These are phyloP conservation scores for Forbesichthys papilliferus DNA, from an alignment of 2,113 vertebrate species.

Conservation along the genomic window DNA sequence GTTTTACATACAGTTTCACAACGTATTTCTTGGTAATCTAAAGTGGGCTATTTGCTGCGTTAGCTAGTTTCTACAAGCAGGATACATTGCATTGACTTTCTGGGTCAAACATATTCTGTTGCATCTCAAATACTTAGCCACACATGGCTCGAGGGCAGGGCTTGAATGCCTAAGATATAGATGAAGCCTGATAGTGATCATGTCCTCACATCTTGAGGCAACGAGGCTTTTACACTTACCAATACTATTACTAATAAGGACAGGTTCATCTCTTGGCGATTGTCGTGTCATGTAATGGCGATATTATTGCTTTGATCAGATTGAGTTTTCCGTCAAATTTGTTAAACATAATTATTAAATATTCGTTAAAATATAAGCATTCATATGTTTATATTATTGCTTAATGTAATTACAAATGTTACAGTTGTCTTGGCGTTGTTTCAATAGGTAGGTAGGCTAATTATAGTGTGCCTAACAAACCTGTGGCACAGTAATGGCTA, in stretches of 20 bases:
- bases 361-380: too few relatives aligned
- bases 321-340: too few relatives aligned
- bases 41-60: not conserved
- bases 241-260: not conserved
- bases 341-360: too few relatives aligned
- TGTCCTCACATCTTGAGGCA: not conserved
- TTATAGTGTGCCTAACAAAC: too few relatives aligned
- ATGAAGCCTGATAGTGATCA: constrained; percentile 19
- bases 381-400: too few relatives aligned
- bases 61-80: constrained; percentile 17
- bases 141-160: constrained; percentile 30
- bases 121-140: constrained; percentile 51
- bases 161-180: constrained; percentile 9
- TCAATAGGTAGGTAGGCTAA: too few relatives aligned
- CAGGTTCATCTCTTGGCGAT: too few relatives aligned
- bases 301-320: too few relatives aligned
- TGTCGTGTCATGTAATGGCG: too few relatives aligned
- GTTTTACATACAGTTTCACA: not conserved
- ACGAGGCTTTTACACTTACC: not conserved
- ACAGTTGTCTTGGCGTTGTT: too few relatives aligned
- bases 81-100: constrained; percentile 50
- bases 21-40: not conserved
- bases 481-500: too few relatives aligned
- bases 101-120: constrained; percentile 69
- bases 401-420: too few relatives aligned